Evolutionary conservation across 1,140 invertebrate species (phyloP), one percentile per base, ranked within the genome.

Genomic region (Papilio polytes): DNA sequence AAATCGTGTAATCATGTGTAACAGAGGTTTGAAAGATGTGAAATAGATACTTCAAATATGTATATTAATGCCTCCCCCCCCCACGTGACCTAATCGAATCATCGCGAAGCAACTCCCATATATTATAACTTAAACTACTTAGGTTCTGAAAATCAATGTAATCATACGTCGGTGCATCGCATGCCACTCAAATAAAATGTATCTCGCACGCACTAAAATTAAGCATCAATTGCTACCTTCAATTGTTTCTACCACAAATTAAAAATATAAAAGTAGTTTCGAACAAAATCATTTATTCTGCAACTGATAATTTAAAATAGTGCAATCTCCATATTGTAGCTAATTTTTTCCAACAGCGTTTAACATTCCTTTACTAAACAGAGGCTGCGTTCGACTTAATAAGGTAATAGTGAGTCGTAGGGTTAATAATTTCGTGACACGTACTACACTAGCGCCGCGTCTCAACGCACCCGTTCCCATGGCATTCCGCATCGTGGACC

Each of bases 351-450:
- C 20, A 73, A 53, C 41, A 26, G 4, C 76, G 63, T 78, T 73
- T 72, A 78, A 72, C 48, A 81, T 78, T 78, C 81, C 63, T 59
- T n/a, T 3, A 63, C 85, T 82, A 81, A 76, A 82, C 77, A 74
- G 76, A 66, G 18, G 44, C 74, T 48, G 74, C 10, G 56, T 26
- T 59, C 72, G 6, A 18, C 26, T 66, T 85, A 91, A 89, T 91
- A 82, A 85, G 84, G 84, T 86, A 88, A 88, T 90, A 85, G 85
- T 85, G 82, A 87, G 80, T 84, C 86, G 87, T 85, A 51, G 82
- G 66, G 84, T 87, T 86, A 90, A 89, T 91, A 87, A 87, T 90
- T 86, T 84, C 88, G 85, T 85, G 84, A 85, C 85, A 83, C 85
- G 86, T 85, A 85, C 76, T 86, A 6, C 22, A 53, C 48, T 78